Evolutionary conservation across 2,113 vertebrate genomes (phyloP).

Genomic region (Nestor notabilis): DNA sequence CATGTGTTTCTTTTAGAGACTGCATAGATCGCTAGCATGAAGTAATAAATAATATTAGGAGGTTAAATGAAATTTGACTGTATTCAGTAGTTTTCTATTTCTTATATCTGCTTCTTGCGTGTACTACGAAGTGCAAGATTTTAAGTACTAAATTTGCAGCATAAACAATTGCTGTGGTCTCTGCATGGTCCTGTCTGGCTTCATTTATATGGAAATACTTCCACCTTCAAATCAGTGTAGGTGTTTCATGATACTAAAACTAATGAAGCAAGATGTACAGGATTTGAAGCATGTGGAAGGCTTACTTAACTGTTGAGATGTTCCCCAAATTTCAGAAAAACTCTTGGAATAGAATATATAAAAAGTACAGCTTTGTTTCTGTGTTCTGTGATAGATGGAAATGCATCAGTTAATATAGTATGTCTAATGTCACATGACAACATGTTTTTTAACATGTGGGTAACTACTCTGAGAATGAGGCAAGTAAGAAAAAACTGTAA

Average conservation of each 20-base stretch:
- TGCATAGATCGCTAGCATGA: background rate
- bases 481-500: background rate
- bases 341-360: background rate
- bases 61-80: background rate
- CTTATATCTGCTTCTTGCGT: background rate
- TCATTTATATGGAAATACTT: background rate
- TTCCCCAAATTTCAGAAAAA: background rate
- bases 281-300: background rate
- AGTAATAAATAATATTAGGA: background rate
- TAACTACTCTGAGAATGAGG: background rate
- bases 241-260: background rate
- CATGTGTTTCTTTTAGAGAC: background rate
- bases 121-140: background rate
- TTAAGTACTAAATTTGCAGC: background rate
- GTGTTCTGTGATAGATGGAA: background rate
- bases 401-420: background rate
- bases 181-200: background rate
- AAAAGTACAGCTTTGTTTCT: background rate
- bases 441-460: background rate
- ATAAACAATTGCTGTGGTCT: background rate
- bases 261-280: background rate
- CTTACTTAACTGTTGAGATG: background rate
- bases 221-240: accelerated
- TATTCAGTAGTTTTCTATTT: background rate
- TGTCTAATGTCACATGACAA: background rate